A percentile compares a stretch with the other conserved stretches of the same genome.
Conservation (phyloP, 64 coral and sea anemone species). For the Cladopsammia gracilis region DNA sequence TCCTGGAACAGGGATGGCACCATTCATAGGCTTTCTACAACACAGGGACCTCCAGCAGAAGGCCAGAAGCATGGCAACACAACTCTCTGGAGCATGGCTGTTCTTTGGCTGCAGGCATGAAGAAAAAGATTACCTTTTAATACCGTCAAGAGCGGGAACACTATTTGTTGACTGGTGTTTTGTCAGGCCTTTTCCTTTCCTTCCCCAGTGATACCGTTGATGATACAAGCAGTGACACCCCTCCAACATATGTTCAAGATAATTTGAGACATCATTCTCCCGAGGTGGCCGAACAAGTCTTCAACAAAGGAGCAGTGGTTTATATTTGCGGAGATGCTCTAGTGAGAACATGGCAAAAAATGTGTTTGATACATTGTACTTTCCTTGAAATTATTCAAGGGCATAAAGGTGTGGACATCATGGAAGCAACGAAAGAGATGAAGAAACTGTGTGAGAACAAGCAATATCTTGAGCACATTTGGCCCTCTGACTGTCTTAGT, state of each 20-base stretch:
- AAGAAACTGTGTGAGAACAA: constrained; percentile 80
- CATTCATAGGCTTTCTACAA: constrained; percentile 93
- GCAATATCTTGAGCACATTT: constrained; percentile 93
- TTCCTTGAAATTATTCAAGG: constrained; percentile 86
- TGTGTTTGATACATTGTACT: constrained; percentile 82
- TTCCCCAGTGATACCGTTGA: constrained; percentile 81
- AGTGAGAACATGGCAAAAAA: constrained; percentile 91
- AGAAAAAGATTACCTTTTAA: constrained; percentile 88
- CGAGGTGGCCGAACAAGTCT: constrained; percentile 73
- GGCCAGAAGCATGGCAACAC: background rate
- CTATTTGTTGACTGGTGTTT: constrained; percentile 68
- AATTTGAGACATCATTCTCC: constrained; percentile 76
- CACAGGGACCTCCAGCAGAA: constrained; percentile 74
- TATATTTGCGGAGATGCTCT: constrained; percentile 99
- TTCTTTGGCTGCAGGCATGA: constrained; percentile 95
- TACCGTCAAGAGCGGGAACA: constrained; percentile 74
- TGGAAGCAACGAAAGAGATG: constrained; percentile 89
- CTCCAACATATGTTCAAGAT: constrained; percentile 93
- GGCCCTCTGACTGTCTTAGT: too few relatives aligned
- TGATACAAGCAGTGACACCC: background rate
- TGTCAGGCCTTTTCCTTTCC: constrained; percentile 75
- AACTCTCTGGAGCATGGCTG: constrained; percentile 74
- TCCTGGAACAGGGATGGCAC: constrained; percentile 94
- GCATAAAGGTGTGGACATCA: constrained; percentile 46
- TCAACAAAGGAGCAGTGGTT: constrained; percentile 71